phyloP scores from a whole-genome alignment of 2,888 invertebrate species.

The Ophion ellenae region DNA sequence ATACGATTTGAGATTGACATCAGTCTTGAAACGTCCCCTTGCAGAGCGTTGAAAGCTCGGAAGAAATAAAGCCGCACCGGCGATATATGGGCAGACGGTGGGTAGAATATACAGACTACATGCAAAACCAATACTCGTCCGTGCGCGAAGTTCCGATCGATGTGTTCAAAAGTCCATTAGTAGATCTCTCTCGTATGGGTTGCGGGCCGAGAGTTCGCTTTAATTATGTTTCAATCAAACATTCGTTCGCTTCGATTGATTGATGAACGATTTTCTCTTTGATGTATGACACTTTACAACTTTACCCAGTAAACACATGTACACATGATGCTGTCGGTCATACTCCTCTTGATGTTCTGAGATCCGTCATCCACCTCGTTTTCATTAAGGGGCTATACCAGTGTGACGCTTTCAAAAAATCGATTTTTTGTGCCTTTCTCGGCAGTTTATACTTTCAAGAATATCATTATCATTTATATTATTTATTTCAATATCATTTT shows the following conservation, averaged over 20 bases:
- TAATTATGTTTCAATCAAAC: slow-evolving; percentile 65
- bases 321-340: not conserved
- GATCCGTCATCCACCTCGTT: not conserved
- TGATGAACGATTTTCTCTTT: slow-evolving; percentile 54
- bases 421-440: too few species aligned
- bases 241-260: slow-evolving; percentile 47
- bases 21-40: slow-evolving; percentile 25
- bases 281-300: slow-evolving; percentile 46
- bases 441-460: too few species aligned
- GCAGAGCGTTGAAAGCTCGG: slow-evolving; percentile 26
- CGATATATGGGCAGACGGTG: not conserved
- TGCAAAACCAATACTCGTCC: slow-evolving; percentile 42
- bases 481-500: too few species aligned
- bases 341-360: not conserved
- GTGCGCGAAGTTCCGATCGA: slow-evolving; percentile 46
- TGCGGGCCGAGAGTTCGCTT: slow-evolving; percentile 30
- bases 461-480: too few species aligned
- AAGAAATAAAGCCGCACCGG: slow-evolving; percentile 25
- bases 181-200: not conserved
- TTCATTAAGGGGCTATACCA: not conserved
- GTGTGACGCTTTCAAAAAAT: too few species aligned
- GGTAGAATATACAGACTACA: not conserved
- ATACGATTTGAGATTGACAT: slow-evolving; percentile 22
- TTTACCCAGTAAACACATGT: not conserved
- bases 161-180: slow-evolving; percentile 67